phyloP scores from a whole-genome alignment of 2,113 vertebrate species.

The Progne subis region DNA sequence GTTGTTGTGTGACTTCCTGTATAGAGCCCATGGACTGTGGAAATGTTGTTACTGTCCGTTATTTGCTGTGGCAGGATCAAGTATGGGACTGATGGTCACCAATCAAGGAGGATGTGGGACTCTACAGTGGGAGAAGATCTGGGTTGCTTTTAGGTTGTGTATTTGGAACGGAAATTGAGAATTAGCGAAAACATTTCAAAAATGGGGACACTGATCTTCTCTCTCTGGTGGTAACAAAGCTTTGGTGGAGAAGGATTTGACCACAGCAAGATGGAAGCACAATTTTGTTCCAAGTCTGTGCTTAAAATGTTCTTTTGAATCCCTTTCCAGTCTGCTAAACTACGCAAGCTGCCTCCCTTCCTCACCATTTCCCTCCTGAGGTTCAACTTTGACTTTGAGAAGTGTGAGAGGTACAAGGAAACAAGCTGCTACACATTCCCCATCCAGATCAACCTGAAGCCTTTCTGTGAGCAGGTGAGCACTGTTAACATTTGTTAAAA shows the following conservation, averaged over 20 bases:
- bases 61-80: background rate
- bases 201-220: background rate
- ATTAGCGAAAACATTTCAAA: background rate
- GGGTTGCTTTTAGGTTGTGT: background rate
- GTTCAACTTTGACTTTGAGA: conserved; percentile 94
- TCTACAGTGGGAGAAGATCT: background rate
- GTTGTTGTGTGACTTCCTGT: background rate
- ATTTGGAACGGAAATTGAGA: background rate
- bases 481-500: background rate
- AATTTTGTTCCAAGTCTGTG: background rate
- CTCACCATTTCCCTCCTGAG: conserved; percentile 93
- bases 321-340: conserved; percentile 86
- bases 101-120: background rate
- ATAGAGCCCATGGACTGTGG: background rate
- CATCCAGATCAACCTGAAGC: conserved; percentile 83
- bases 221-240: background rate
- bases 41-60: background rate
- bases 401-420: conserved; percentile 95
- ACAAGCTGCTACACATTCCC: conserved; percentile 89
- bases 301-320: background rate
- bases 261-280: background rate
- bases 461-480: conserved; percentile 94
- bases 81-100: background rate
- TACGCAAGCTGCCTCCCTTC: conserved; percentile 91
- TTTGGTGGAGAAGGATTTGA: background rate